Conservation (phyloP, 2,113 vertebrate species). For the Rhodinocichla rosea region DNA sequence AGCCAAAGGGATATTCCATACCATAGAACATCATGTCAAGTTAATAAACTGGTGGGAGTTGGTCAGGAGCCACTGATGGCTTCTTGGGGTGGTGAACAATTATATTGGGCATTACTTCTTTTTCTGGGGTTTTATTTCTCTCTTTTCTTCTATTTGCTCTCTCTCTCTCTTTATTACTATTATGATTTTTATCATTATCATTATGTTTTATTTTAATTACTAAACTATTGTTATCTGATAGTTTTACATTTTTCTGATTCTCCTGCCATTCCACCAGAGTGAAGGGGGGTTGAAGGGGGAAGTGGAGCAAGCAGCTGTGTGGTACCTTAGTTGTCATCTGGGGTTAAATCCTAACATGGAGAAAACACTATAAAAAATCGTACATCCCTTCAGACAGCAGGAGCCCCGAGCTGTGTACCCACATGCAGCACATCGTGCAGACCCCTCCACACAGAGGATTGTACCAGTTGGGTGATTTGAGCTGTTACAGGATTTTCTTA, state of each 20-base stretch:
- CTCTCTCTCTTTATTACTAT: background rate
- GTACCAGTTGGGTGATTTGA: background rate
- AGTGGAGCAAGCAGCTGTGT: background rate
- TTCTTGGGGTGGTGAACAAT: background rate
- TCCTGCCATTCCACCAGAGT: background rate
- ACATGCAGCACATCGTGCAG: rapidly evolving
- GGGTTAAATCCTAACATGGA: background rate
- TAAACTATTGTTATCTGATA: background rate
- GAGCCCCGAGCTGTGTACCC: background rate
- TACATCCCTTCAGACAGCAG: background rate
- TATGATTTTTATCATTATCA: background rate
- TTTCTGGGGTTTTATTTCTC: background rate
- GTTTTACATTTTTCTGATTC: background rate
- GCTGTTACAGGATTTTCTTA: background rate
- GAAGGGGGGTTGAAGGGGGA: background rate
- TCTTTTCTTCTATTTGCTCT: background rate
- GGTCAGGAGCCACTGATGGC: rapidly evolving
- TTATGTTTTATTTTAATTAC: background rate
- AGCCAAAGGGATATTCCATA: background rate
- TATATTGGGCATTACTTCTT: background rate
- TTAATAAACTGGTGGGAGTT: background rate
- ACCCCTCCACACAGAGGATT: background rate
- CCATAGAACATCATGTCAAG: background rate
- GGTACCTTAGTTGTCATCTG: background rate
- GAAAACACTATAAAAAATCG: background rate